Base-by-base conservation (phyloP, 2,797 vertebrate genomes). In the Garrulus glandarius region DNA sequence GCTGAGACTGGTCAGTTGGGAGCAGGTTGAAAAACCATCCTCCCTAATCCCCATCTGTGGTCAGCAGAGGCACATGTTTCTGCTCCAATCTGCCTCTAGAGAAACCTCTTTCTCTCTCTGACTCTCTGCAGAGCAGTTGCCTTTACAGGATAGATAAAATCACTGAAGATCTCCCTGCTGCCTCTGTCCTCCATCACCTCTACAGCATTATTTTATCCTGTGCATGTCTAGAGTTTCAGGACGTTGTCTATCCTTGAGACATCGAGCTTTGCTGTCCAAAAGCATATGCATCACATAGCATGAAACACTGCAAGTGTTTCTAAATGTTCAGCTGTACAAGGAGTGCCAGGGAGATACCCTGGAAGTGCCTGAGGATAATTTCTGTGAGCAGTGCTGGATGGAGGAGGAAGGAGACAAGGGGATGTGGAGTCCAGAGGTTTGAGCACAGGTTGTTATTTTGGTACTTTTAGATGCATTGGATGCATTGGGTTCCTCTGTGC, bases 251-350 rank as follows among this genome's bases (percentile, higher is more conserved):
- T 88, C 59, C n/a, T 67, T 78, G 56, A 87, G 47, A 55, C 47
- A 69, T 36, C 49, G 39, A 37, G 10, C 15, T 65, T 49, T 32
- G 27, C 10, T 34, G 20, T 37, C 57, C 47, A 41, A 83, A 84
- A 86, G 2, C 53, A 41, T 8, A 15, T 12, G 8, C 0, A 0
- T 67, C 74, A 30, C n/a, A 52, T 1, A 23, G 7, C 83, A 83
- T 69, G 55, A 85, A 95, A 41, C 15, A 22, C 29, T n/a, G 39
- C 24, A 39, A 32, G 21, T 15, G 16, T 41, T 81, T 43, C 47
- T 50, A 49, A 79, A 44, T 26, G 37, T 15, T 49, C 32, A 11
- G 12, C 17, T 17, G 41, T 63, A 39, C 7, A 6, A 15, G 34
- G 52, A 11, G 1, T 15, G 14, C 17, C 26, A 6, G 4, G 59